Evolutionary conservation across 1,140 invertebrate species (phyloP), one percentile per base, ranked within the genome.

Genomic region (Orchestia grillus): DNA sequence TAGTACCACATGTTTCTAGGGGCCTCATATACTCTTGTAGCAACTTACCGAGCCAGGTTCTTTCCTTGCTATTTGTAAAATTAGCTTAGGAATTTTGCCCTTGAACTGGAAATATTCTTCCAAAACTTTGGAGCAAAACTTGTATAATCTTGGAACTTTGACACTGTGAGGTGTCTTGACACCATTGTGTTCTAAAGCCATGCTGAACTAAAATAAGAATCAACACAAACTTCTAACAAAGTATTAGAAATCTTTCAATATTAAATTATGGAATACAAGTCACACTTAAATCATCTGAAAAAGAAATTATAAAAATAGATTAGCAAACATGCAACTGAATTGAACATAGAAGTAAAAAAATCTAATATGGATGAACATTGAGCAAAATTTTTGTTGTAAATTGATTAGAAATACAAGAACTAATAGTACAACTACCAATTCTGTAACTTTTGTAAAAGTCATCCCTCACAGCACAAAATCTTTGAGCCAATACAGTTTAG

Each of bases 1-100:
- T n/a, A n/a, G n/a, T n/a, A n/a, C n/a, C n/a, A n/a, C n/a, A n/a
- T n/a, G n/a, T n/a, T n/a, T n/a, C n/a, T n/a, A n/a, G n/a, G n/a
- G n/a, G n/a, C n/a, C n/a, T n/a, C n/a, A n/a, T n/a, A n/a, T n/a
- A n/a, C 47, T 8, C 19, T 53, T 8, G 47, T 8, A 19, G 47
- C 47, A 53, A 90, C 88, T 90, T 43, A 90, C 88, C n/a, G 41
- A 90, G 15, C 43, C 28, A 42, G 41, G n/a, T 44, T 90, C 88
- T 41, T 44, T 44, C 15, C 88, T 4, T 42, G 88, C 43, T 19
- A 42, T 23, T 44, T 90, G 88, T 41, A 42, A 41, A 90, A 90
- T 90, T 41, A 90, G 88, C 42, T 90, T 90, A 42, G 88, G 88
- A 44, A 90, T 90, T 44, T 44, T 90, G 36, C 88, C 88, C 41